Evolutionary conservation across 2,888 invertebrate species (phyloP).

Genomic region (Andrena trimmerana): DNA sequence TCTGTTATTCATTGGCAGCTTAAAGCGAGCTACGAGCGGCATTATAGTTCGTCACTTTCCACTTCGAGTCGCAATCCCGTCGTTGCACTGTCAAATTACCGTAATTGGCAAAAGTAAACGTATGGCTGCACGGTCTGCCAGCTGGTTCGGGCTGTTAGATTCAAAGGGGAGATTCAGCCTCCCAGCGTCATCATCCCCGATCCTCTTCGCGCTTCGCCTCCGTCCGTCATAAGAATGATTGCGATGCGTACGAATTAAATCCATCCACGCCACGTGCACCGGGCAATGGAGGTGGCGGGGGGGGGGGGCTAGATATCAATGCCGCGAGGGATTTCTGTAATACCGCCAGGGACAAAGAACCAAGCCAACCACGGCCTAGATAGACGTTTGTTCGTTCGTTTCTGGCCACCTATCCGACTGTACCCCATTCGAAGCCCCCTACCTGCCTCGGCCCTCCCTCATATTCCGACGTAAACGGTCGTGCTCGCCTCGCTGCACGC

Average conservation of each 20-base stretch:
- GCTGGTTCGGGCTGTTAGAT: background rate
- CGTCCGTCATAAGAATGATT: constrained; percentile 22
- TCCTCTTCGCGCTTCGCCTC: background rate
- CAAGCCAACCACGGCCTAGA: constrained; percentile 46
- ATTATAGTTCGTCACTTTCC: background rate
- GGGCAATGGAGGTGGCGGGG: background rate
- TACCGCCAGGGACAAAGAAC: constrained; percentile 49
- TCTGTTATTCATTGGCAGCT: constrained; percentile 41
- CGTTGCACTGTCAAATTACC: constrained; percentile 25
- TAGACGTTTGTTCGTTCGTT: constrained; percentile 59
- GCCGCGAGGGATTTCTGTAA: constrained; percentile 56
- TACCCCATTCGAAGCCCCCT: constrained; percentile 38
- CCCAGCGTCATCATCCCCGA: background rate
- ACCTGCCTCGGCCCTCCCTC: constrained; percentile 67
- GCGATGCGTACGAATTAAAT: constrained; percentile 38
- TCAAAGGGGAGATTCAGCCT: too few relatives aligned
- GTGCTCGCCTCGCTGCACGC: constrained; percentile 79
- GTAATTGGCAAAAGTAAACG: background rate
- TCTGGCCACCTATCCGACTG: constrained; percentile 47
- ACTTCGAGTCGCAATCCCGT: background rate
- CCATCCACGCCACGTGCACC: constrained; percentile 24
- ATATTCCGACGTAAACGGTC: constrained; percentile 79
- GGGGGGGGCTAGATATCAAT: constrained; percentile 46
- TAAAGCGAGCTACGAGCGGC: background rate
- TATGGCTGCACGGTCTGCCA: background rate